Evolutionary conservation across 1,140 invertebrate genomes (phyloP), one percentile per base, ranked within the genome.

Genomic region (Riptortus pedestris): DNA sequence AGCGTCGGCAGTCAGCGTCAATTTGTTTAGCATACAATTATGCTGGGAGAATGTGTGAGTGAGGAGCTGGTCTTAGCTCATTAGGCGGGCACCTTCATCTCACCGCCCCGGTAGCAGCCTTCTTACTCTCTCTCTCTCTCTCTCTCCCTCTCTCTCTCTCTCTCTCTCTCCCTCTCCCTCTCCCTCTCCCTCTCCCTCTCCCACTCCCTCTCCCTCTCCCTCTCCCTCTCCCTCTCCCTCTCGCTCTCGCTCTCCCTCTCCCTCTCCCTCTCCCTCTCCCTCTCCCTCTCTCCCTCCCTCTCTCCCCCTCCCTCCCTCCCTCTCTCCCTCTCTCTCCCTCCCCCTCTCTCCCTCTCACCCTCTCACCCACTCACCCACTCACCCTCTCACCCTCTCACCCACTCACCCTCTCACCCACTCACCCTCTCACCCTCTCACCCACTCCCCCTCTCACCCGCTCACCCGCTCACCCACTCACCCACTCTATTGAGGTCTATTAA

Each of bases 101-200:
- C n/a, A n/a, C n/a, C n/a, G n/a, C n/a, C n/a, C n/a, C n/a, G n/a
- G n/a, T n/a, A n/a, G n/a, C n/a, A n/a, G n/a, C 11, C 27, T 26
- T 58, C 27, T 24, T 18, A 11, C 22, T 58, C 20, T 58, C 55
- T 28, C 22, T 58, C 55, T 58, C 55, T 58, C 55, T 58, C 55
- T 58, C 55, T 58, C 55, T 58, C 55, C 27, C 55, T 58, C 55
- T 58, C 55, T 58, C 55, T 58, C 55, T 58, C 55, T 58, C 55
- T 58, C 55, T 58, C 55, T 58, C 55, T 58, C 55, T 58, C 55
- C 27, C 55, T 58, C 55, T 58, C 55, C 27, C 55, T 58, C 55
- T 58, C 55, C 27, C 55, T 58, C 55, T 58, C 26, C 33, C 58
- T 60, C 58, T 60, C 58, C n/a, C 58, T 60, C 58, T 60, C 58